phyloP scores from a whole-genome alignment of 2,888 invertebrate species.

The Pammene fasciana region DNA sequence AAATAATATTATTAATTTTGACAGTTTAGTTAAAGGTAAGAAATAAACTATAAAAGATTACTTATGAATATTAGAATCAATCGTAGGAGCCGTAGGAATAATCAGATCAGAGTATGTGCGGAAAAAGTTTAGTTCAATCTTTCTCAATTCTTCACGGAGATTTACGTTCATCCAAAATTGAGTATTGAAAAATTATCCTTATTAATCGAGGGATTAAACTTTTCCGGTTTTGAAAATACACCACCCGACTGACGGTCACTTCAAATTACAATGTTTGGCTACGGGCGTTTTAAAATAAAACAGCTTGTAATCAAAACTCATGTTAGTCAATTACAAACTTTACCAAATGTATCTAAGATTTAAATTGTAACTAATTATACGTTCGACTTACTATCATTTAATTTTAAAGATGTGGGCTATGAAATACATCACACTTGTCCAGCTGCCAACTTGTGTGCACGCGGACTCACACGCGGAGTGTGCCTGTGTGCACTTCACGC shows the following conservation, averaged over 20 bases:
- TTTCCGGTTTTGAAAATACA: constrained; percentile 33
- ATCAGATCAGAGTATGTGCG: no score
- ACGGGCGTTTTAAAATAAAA: neutral
- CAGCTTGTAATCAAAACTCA: neutral
- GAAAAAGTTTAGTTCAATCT: no score
- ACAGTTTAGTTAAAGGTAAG: no score
- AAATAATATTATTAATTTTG: no score
- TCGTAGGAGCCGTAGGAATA: no score
- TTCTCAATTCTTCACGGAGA: no score
- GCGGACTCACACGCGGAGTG: constrained; percentile 59
- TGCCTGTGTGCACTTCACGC: constrained; percentile 63
- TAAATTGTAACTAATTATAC: neutral
- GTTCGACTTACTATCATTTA: constrained; percentile 1
- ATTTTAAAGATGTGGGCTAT: constrained; percentile 9
- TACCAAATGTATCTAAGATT: neutral
- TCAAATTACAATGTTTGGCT: constrained; percentile 28
- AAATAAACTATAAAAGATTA: no score
- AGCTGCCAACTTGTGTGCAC: constrained; percentile 57
- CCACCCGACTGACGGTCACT: constrained; percentile 14
- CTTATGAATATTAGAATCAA: no score
- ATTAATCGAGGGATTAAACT: constrained; percentile 27
- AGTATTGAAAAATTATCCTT: no score
- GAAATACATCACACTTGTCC: constrained; percentile 49
- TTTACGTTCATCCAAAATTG: neutral
- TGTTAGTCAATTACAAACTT: neutral